Conservation (phyloP, 2,797 vertebrate genomes). For the Crocidura indochinensis region DNA sequence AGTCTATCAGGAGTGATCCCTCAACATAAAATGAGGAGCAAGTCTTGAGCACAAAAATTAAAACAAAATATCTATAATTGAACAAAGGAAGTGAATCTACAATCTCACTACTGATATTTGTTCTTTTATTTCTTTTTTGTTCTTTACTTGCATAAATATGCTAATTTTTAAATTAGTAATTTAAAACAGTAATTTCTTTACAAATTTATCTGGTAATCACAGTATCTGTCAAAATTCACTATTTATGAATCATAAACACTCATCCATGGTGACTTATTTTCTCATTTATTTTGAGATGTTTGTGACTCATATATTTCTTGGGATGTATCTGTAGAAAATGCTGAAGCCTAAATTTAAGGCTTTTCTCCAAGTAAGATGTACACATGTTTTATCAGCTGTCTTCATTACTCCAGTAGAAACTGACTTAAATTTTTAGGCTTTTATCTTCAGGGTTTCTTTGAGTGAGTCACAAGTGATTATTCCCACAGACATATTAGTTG, state of each 20-base stretch:
- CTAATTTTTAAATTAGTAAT: not conserved
- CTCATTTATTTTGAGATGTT: conserved; percentile 24
- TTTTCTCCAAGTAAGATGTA: not conserved
- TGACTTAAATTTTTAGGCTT: conserved; percentile 19
- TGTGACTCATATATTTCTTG: conserved; percentile 22
- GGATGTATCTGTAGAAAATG: not conserved
- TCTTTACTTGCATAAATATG: not conserved
- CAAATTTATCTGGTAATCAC: not conserved
- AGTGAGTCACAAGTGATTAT: not conserved
- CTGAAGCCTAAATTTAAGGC: conserved; percentile 15
- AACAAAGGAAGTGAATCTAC: not conserved
- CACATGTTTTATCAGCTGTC: conserved; percentile 2
- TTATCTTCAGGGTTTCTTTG: not conserved
- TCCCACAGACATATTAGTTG: not conserved
- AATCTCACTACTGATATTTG: not conserved
- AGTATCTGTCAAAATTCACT: not conserved
- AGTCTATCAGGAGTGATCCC: too few species aligned
- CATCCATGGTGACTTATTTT: conserved; percentile 1
- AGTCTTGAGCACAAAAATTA: too few species aligned
- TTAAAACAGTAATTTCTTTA: not conserved
- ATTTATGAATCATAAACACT: conserved; percentile 1
- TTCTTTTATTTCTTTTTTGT: not conserved
- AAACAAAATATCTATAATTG: too few species aligned
- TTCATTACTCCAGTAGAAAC: not conserved
- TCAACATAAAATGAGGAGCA: too few species aligned